Evolutionary conservation across 2,797 vertebrate genomes (phyloP), one percentile per base, ranked within the genome.

Genomic region (Zalophus californianus): DNA sequence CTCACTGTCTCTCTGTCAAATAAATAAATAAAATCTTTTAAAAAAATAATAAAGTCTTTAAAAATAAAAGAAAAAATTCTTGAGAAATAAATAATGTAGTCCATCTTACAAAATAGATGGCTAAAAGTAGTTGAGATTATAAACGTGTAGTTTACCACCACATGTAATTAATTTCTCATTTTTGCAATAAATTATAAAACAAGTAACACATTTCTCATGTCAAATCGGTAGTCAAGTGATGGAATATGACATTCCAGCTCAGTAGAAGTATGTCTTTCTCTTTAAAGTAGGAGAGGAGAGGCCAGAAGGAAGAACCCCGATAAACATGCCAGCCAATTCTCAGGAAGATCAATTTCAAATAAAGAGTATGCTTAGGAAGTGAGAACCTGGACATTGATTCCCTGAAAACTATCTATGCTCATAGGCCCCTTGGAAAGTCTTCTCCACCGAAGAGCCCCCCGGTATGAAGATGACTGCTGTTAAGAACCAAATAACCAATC

Each of bases 121-220:
- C 48, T 62, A 29, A 56, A 80, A 80, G 6, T 35, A 77, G 5
- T 50, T 70, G 56, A 94, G 15, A 77, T 72, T 56, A 68, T 83
- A 92, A 91, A 52, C 77, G 77, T 44, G 8, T n/a, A 78, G 35
- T 83, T 3, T 35, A 35, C 35, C 35, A 35, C 35, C 35, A 35
- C 35, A 35, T 35, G 35, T 2, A 35, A 94, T 84, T 86, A 38
- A 58, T 86, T 93, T 64, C 41, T 18, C 44, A 87, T 89, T 92
- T 97, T 96, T 88, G 86, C 79, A 90, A 73, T 86, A 82, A 85
- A 54, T 84, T 44, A 38, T 75, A 73, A 93, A 78, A 86, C 7
- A 66, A 52, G 80, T 32, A 80, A 84, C 9, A 50, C 1, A 16
- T 80, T 90, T 91, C 77, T 84, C 50, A 79, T 38, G 62, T 41